Evolutionary conservation across 2,113 vertebrate species (phyloP).

Genomic region (Hippocampus zosterae): DNA sequence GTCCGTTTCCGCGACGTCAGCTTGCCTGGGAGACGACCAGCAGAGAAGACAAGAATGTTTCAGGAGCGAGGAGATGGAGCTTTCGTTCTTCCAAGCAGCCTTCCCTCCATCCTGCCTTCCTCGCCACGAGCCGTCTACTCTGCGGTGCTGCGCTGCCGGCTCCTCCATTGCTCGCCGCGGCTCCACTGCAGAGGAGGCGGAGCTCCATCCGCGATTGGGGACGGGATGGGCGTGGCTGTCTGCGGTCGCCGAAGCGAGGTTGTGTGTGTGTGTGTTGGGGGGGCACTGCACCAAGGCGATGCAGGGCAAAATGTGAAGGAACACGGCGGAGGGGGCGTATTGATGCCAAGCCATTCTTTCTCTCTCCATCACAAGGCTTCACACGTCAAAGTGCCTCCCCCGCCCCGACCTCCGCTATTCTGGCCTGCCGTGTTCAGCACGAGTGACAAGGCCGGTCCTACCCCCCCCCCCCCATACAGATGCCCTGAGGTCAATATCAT

Average conservation of each 20-base stretch:
- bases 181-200: slow-evolving; percentile 64
- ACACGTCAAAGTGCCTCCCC: background rate
- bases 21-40: slow-evolving; percentile 60
- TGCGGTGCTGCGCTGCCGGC: slow-evolving; percentile 51
- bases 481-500: no score
- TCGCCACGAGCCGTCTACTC: slow-evolving; percentile 44
- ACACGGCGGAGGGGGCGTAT: background rate
- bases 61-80: slow-evolving; percentile 55
- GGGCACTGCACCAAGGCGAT: slow-evolving; percentile 46
- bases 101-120: slow-evolving; percentile 40
- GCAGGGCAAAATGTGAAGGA: slow-evolving; percentile 1
- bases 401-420: slow-evolving; percentile 8
- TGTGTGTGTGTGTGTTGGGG: no score
- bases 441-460: background rate
- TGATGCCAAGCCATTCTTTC: background rate
- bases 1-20: slow-evolving; percentile 51
- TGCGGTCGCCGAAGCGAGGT: slow-evolving; percentile 3
- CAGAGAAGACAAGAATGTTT: slow-evolving; percentile 68
- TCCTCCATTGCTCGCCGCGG: slow-evolving; percentile 58
- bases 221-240: slow-evolving; percentile 12
- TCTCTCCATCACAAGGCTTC: background rate
- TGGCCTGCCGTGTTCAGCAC: slow-evolving; percentile 41
- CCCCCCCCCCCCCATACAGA: no score
- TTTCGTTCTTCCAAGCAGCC: slow-evolving; percentile 53
- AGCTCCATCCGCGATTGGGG: slow-evolving; percentile 22